phyloP scores from a whole-genome alignment of 2,113 vertebrate species.

The Ovis canadensis region DNA sequence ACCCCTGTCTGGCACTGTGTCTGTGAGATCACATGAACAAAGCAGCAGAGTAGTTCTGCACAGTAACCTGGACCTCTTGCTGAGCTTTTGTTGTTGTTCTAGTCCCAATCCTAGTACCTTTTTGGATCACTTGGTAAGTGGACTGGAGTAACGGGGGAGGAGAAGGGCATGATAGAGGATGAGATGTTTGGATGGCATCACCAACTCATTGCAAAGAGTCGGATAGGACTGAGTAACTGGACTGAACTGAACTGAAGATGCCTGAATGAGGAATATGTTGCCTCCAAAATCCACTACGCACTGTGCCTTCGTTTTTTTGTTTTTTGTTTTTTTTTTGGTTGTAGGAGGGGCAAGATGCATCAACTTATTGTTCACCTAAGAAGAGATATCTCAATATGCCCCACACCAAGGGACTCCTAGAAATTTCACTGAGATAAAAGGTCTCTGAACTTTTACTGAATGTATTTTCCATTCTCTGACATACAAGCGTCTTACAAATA shows the following conservation, averaged over 20 bases:
- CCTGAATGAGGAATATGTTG: neutral
- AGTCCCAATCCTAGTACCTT: neutral
- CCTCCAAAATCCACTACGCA: neutral
- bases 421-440: neutral
- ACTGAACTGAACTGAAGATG: neutral
- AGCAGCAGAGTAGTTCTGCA: neutral
- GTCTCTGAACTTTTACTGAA: neutral
- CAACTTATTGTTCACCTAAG: neutral
- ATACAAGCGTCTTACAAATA: neutral
- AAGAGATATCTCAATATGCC: neutral
- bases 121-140: neutral
- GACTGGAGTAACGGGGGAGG: neutral
- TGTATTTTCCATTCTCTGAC: neutral
- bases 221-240: neutral
- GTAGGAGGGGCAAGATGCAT: neutral
- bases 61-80: neutral
- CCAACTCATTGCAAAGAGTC: neutral
- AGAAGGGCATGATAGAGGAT: neutral
- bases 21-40: neutral
- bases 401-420: neutral
- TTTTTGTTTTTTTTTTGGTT: neutral
- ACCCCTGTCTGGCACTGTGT: neutral
- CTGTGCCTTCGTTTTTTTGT: neutral
- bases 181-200: neutral
- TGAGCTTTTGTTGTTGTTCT: neutral